Conservation (phyloP, 2,797 vertebrate species). For the Remorina albescens region DNA sequence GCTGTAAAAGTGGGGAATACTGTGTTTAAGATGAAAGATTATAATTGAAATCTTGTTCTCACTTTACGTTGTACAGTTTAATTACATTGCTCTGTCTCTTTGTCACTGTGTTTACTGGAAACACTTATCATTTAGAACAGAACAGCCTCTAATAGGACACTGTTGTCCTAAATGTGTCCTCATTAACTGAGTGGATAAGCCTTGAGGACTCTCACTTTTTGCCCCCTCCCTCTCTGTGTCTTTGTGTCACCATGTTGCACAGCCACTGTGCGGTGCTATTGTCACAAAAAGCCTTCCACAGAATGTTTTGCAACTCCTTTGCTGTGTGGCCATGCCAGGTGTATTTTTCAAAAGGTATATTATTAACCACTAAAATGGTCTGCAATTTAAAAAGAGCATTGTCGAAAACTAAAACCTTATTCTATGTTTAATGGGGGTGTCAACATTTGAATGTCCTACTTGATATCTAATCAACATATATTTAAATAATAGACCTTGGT, state of each 20-base stretch:
- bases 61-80: background rate
- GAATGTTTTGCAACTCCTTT: background rate
- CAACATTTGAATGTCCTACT: background rate
- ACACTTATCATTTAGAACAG: slow-evolving; percentile 21
- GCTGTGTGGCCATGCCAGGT: background rate
- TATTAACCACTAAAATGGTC: background rate
- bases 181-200: slow-evolving; percentile 18
- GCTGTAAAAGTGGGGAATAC: background rate
- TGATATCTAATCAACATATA: background rate
- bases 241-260: background rate
- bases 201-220: slow-evolving; percentile 3
- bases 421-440: background rate
- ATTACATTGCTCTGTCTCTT: background rate
- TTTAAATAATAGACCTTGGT: background rate
- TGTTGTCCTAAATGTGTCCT: slow-evolving; percentile 19
- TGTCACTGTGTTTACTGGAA: slow-evolving; percentile 17
- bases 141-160: slow-evolving; percentile 65
- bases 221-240: slow-evolving; percentile 2
- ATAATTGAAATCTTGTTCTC: background rate
- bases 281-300: background rate
- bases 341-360: background rate
- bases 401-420: background rate
- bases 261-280: slow-evolving; percentile 50
- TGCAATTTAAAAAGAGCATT: background rate
- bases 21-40: background rate